A percentile compares a stretch with the other conserved stretches of the same genome.
These are phyloP conservation scores for Drosophila meridionalis DNA, from an alignment of 2,888 invertebrate species.

Conservation along the genomic window DNA sequence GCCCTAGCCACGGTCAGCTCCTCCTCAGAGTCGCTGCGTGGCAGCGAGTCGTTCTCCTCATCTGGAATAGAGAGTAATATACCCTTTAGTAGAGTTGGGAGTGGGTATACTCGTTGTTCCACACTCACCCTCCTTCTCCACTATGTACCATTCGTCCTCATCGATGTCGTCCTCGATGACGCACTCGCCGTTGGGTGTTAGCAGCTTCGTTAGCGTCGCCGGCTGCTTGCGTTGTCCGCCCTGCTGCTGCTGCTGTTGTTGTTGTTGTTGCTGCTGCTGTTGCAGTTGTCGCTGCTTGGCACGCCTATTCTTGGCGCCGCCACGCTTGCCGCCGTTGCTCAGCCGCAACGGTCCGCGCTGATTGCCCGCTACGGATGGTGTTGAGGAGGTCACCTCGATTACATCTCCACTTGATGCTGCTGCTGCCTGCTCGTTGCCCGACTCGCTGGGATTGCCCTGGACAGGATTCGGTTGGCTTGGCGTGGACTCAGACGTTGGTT, in stretches of 20 bases:
- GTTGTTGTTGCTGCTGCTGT: constrained; percentile 34
- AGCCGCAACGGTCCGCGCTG: constrained; percentile 50
- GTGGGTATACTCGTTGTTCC: background rate
- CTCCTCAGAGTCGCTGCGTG: constrained; percentile 83
- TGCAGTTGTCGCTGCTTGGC: constrained; percentile 51
- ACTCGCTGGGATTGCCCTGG: constrained; percentile 49
- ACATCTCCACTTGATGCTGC: constrained; percentile 59
- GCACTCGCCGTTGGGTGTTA: constrained; percentile 63
- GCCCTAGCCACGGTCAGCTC: constrained; percentile 73
- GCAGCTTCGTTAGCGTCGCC: constrained; percentile 66
- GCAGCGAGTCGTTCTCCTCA: constrained; percentile 79
- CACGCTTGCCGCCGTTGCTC: constrained; percentile 33
- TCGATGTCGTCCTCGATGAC: constrained; percentile 75
- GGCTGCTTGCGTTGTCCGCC: constrained; percentile 61
- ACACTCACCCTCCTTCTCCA: constrained; percentile 85
- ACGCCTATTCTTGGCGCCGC: constrained; percentile 50
- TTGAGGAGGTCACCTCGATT: constrained; percentile 80
- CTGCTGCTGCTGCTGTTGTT: constrained; percentile 44
- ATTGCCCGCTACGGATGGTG: constrained; percentile 81
- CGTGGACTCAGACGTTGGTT: constrained; percentile 74
- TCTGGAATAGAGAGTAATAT: constrained; percentile 40
- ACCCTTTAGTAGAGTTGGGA: background rate
- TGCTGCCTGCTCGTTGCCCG: constrained; percentile 47
- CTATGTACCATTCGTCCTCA: constrained; percentile 87
- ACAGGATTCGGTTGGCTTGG: constrained; percentile 56